phyloP scores from a whole-genome alignment of 2,797 vertebrate genomes.

The Catamblyrhynchus diadema region DNA sequence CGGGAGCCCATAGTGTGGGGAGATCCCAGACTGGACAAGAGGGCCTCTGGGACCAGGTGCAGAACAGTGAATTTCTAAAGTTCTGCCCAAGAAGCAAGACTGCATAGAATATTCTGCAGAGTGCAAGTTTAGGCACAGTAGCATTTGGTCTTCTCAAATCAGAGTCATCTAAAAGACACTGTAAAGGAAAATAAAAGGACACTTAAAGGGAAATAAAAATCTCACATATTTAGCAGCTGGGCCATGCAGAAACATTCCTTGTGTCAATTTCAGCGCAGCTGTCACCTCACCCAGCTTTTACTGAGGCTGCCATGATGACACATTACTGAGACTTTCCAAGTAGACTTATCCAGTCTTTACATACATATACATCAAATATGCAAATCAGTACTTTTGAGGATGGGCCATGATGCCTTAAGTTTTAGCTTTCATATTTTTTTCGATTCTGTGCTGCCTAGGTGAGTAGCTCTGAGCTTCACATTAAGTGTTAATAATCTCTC shows the following conservation, averaged over 20 bases:
- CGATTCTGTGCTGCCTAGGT: background rate
- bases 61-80: background rate
- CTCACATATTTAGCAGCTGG: background rate
- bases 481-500: background rate
- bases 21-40: background rate
- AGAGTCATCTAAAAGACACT: background rate
- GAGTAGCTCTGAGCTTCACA: background rate
- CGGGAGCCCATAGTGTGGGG: rapidly evolving
- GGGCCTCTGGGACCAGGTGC: background rate
- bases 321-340: background rate
- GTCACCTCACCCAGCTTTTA: background rate
- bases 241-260: background rate
- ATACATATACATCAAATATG: background rate
- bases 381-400: background rate
- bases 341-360: background rate
- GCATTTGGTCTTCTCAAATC: background rate
- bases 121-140: background rate
- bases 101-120: background rate
- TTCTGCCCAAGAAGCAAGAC: background rate
- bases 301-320: background rate
- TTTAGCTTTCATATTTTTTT: background rate
- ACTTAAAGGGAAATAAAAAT: background rate
- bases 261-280: background rate
- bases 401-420: background rate
- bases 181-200: background rate